These are phyloP conservation scores for Drosophila serrata DNA, from an alignment of 1,140 invertebrate genomes.

Conservation along the genomic window DNA sequence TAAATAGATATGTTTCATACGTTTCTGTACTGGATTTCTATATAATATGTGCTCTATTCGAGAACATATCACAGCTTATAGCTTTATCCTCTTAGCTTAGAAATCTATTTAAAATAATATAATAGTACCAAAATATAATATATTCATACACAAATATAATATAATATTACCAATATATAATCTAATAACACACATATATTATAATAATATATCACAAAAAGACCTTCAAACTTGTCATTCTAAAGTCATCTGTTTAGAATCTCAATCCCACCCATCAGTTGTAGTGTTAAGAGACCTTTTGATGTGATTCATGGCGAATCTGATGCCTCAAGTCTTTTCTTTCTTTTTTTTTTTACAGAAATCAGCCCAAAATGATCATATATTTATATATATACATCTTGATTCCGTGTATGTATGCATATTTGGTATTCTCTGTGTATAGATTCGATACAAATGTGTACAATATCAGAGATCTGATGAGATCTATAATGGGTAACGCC, in stretches of 20 bases:
- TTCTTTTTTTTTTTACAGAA: neutral
- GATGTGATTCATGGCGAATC: slow-evolving; percentile 9
- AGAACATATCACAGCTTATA: neutral
- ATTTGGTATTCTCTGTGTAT: neutral
- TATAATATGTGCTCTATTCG: neutral
- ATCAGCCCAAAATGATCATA: slow-evolving; percentile 1
- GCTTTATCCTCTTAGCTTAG: no score
- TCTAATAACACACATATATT: neutral
- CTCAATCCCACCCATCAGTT: neutral
- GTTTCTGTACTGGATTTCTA: neutral
- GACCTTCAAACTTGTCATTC: neutral
- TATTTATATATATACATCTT: neutral
- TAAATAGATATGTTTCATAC: neutral
- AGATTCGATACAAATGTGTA: slow-evolving; percentile 26
- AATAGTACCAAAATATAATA: neutral
- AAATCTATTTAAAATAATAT: neutral
- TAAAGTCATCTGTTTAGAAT: slow-evolving; percentile 16
- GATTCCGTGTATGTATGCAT: neutral
- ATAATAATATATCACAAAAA: neutral
- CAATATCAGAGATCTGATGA: slow-evolving; percentile 42
- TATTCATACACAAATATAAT: neutral
- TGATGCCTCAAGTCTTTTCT: neutral
- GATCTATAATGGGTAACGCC: slow-evolving; percentile 62
- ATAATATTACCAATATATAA: neutral
- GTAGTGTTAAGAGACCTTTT: slow-evolving; percentile 3